Base-by-base conservation (phyloP, 2,113 vertebrate species). In the Seriola aureovittata region DNA sequence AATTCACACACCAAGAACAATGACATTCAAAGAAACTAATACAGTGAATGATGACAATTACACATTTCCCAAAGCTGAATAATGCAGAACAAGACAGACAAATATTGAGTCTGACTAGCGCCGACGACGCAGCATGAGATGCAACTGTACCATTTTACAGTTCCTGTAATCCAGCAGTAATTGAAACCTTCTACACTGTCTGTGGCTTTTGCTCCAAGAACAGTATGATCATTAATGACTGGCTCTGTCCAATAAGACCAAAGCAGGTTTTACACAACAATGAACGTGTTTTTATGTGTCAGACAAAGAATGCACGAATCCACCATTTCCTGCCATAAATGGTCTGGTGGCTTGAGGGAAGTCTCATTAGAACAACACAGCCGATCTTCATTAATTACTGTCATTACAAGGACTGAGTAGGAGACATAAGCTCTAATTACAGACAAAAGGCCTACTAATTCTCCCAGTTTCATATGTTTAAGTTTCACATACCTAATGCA, bases 31-130 rank as follows among this genome's bases (percentile, higher is more conserved):
- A 71, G 34, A 82, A 23, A 25, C 25, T 48, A 29, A 66, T 9
- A 0, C 91, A 92, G 4, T 11, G 10, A 88, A 89, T 90, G 11
- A 25, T 44, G 7, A 29, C 4, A 90, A 85, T 91, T 94, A 55
- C 93, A 91, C 93, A 93, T 93, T 95, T 94, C 93, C 95, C 91
- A 93, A 93, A 95, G 92, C 87, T 73, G 89, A 46, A 38, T 21
- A 48, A 52, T 1, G 12, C 4, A 11, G 9, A 48, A 5, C 7
- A 38, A 40, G 23, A 60, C 7, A 54, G 7, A 25, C 29, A 36
- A 32, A 67, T 32, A 34, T 36, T 42, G 52, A 55, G 63, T 25
- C 36, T 78, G 71, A 75, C 66, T 46, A 32, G 63, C 50, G 60
- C 71, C 71, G 13, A 32, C 57, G 34, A n/a, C 72, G 7, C 87